Conservation (phyloP, 37 sponge, comb jelly and placozoan species). For the Corticium candelabrum region DNA sequence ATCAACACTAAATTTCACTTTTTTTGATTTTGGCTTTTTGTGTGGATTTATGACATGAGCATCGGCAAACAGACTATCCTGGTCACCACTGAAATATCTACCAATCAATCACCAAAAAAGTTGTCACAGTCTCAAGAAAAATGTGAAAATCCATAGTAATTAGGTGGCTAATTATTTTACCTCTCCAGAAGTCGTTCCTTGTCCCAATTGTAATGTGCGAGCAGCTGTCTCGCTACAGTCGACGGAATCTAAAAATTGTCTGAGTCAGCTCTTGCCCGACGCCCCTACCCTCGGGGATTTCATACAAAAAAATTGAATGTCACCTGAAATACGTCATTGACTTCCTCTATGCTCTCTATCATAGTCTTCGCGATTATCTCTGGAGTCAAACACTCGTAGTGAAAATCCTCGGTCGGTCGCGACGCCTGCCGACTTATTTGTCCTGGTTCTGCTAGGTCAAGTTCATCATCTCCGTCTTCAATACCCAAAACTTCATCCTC, state of each 20-base stretch:
- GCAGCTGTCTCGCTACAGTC: constrained; percentile 50
- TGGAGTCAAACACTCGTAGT: constrained; percentile 36
- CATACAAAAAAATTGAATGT: too few relatives aligned
- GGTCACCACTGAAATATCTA: constrained; percentile 67
- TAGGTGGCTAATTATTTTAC: too few relatives aligned
- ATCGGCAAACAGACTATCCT: constrained; percentile 60
- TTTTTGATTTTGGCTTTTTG: constrained; percentile 1
- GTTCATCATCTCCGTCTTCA: constrained; percentile 28
- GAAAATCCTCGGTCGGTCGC: background rate
- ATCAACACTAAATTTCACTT: background rate
- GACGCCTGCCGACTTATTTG: background rate
- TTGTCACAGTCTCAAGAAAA: too few relatives aligned
- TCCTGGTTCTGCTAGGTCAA: constrained; percentile 2
- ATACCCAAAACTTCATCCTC: constrained; percentile 16
- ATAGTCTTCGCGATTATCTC: constrained; percentile 66
- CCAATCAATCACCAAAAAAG: background rate
- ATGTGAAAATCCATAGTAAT: too few relatives aligned
- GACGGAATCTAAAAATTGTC: constrained; percentile 48
- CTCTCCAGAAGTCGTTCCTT: constrained; percentile 83
- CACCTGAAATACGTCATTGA: constrained; percentile 75
- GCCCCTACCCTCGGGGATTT: too few relatives aligned
- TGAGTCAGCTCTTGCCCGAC: background rate
- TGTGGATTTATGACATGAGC: constrained; percentile 61
- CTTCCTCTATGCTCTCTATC: constrained; percentile 69
- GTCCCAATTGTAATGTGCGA: constrained; percentile 84